A percentile compares a stretch with the other conserved stretches of the same genome.
Evolutionary conservation across 2,797 vertebrate species (phyloP).

Genomic region (Enteromius paludinosus): DNA sequence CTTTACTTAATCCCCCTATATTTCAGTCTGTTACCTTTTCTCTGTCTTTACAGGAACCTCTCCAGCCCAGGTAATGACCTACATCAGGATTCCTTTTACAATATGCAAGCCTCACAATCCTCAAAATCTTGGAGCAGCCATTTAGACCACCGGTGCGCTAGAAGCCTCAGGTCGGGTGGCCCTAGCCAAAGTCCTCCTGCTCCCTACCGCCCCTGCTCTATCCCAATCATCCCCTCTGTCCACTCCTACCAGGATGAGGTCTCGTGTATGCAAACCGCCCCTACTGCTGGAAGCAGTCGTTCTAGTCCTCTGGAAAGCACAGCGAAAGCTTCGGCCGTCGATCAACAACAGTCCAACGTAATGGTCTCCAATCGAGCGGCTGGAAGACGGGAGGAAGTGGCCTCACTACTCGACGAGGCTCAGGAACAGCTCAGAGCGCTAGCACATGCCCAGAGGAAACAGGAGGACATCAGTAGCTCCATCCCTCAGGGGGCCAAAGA

Average conservation of each 20-base stretch:
- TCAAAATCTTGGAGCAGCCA: slow-evolving; percentile 56
- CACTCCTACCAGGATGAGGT: slow-evolving; percentile 75
- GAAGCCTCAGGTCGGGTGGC: slow-evolving; percentile 34
- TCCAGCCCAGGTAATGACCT: slow-evolving; percentile 47
- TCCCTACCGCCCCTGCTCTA: slow-evolving; percentile 72
- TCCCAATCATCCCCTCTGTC: slow-evolving; percentile 81
- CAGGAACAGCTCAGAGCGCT: slow-evolving; percentile 74
- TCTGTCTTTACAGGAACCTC: slow-evolving; percentile 49
- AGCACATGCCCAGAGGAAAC: slow-evolving; percentile 72
- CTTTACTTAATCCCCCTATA: not conserved
- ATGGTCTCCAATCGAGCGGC: not conserved
- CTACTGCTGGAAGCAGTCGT: slow-evolving; percentile 25
- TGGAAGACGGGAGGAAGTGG: slow-evolving; percentile 64
- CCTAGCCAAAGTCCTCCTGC: slow-evolving; percentile 37
- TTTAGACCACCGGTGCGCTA: slow-evolving; percentile 29
- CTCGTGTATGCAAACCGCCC: slow-evolving; percentile 78
- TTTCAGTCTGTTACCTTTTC: not conserved
- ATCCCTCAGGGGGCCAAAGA: slow-evolving; percentile 68
- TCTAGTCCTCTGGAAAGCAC: slow-evolving; percentile 29
- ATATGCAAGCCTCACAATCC: slow-evolving; percentile 69
- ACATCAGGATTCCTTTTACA: slow-evolving; percentile 69
- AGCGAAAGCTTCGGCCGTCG: slow-evolving; percentile 46
- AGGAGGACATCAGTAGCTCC: slow-evolving; percentile 61
- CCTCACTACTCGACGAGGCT: slow-evolving; percentile 72
- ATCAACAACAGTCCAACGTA: slow-evolving; percentile 53